phyloP scores from a whole-genome alignment of 2,888 invertebrate genomes.

The Pegoplata infirma region DNA sequence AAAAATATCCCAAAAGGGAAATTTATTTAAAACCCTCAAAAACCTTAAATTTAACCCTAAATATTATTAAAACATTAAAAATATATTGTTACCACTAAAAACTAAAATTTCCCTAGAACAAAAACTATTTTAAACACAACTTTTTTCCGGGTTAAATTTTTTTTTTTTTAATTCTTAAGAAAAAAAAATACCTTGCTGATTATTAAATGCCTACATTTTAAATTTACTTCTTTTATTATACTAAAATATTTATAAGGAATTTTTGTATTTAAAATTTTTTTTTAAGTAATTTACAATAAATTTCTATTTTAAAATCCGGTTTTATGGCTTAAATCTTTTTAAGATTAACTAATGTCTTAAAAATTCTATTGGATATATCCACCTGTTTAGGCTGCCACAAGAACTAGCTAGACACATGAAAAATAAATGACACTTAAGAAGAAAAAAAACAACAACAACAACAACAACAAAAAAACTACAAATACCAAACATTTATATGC shows the following conservation, averaged over 20 bases:
- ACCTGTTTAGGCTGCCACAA: conserved; percentile 53
- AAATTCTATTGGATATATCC: conserved; percentile 60
- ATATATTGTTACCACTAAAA: background rate
- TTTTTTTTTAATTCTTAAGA: no score
- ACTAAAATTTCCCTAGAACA: conserved; percentile 23
- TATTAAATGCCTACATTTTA: conserved; percentile 22
- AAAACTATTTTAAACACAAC: conserved; percentile 23
- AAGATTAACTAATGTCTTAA: conserved; percentile 58
- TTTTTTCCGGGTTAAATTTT: no score
- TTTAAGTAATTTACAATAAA: conserved; percentile 9
- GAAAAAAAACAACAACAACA: no score
- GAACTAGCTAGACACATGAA: conserved; percentile 18
- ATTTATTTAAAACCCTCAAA: conserved; percentile 11
- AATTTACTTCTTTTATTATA: no score
- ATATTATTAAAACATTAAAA: background rate
- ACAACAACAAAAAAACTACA: no score
- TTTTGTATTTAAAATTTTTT: conserved; percentile 7
- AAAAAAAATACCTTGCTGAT: background rate
- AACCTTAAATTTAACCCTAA: background rate
- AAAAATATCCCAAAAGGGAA: conserved; percentile 34
- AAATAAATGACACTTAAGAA: conserved; percentile 51
- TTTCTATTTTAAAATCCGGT: conserved; percentile 32
- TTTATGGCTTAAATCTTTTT: conserved; percentile 31
- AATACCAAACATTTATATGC: conserved; percentile 52
- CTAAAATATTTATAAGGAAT: no score